Base-by-base conservation (phyloP, 2,888 invertebrate species). In the Copidosoma aretas region DNA sequence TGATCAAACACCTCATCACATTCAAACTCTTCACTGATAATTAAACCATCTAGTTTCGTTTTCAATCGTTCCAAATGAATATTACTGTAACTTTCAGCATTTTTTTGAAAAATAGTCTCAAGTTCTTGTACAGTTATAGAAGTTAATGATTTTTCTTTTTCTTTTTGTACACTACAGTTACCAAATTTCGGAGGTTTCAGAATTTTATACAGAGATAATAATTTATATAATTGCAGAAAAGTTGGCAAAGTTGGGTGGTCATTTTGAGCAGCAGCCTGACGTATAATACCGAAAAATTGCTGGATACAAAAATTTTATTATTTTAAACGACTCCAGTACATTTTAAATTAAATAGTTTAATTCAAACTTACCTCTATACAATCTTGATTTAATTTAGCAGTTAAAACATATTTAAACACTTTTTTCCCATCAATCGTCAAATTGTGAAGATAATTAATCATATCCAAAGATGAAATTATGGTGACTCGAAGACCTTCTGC, bases 241-340 rank as follows among this genome's bases (percentile, higher is more conserved):
- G 57, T 57, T 24, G 14, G 25, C 17, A 25, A 17, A n/a, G 57
- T 57, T 32, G 57, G 57, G 17, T 57, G 57, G 17, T 57, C 57
- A 17, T 57, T 57, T 32, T 17, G 15, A 21, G 10, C 25, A 5
- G 32, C 57, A 25, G 57, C 57, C 25, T 57, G 57, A 14, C 57
- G 57, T 14, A 57, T 32, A 2, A 39, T 57, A 10, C 57, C 57
- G 19, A 57, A 57, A 32, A 57, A 57, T 57, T 57, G 25, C 57
- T 57, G 5, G 12, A 57, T 10, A 15, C 10, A 39, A 57, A 57
- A 32, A 25, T 17, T 32, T 57, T 25, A 32, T n/a, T 10, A 57
- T 10, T n/a, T 32, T 57, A n/a, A n/a, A n/a, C n/a, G n/a, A n/a
- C n/a, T n/a, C n/a, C 32, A 32, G 8, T 3, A 54, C 21, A 3